A percentile compares a stretch with the other conserved stretches of the same genome.
These are phyloP conservation scores for Caenorhabditis becei DNA, from an alignment of 2,888 invertebrate species.

Conservation along the genomic window DNA sequence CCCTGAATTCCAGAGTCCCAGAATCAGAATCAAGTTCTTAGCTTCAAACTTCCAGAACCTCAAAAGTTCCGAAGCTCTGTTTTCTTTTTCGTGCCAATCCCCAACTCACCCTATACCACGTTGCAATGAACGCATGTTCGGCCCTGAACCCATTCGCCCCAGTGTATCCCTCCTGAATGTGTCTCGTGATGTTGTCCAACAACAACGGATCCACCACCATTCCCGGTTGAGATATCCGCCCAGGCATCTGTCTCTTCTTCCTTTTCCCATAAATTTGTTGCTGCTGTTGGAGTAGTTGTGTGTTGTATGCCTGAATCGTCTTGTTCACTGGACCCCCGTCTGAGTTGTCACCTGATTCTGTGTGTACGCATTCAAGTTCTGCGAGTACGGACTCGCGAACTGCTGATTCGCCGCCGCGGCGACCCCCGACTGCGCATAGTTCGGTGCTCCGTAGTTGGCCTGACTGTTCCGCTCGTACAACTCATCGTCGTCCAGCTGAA, in stretches of 20 bases:
- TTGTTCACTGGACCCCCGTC: conserved; percentile 2
- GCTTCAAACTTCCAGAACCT: too few relatives aligned
- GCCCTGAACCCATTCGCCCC: conserved; percentile 76
- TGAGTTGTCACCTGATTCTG: conserved; percentile 36
- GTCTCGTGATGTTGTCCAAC: conserved; percentile 75
- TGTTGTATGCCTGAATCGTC: conserved; percentile 21
- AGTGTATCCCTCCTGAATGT: conserved; percentile 74
- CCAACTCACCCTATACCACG: conserved; percentile 73
- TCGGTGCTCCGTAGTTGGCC: conserved; percentile 65
- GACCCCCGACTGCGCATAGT: conserved; percentile 54
- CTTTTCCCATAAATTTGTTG: conserved; percentile 56
- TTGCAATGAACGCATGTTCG: conserved; percentile 77
- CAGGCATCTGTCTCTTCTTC: conserved; percentile 76
- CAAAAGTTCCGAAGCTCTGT: too few relatives aligned
- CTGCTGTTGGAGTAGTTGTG: conserved; percentile 48
- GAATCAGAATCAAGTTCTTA: too few relatives aligned
- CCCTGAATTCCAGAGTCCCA: too few relatives aligned
- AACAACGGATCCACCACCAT: conserved; percentile 76
- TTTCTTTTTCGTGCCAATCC: too few relatives aligned
- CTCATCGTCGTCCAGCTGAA: conserved; percentile 76
- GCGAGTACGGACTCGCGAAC: conserved; percentile 54
- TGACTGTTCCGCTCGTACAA: conserved; percentile 66
- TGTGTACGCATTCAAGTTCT: conserved; percentile 64
- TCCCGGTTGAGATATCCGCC: conserved; percentile 72
- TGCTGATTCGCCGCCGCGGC: conserved; percentile 46